These are phyloP conservation scores for Hiodon tergisus DNA, from an alignment of 2,113 vertebrate genomes.

Conservation along the genomic window DNA sequence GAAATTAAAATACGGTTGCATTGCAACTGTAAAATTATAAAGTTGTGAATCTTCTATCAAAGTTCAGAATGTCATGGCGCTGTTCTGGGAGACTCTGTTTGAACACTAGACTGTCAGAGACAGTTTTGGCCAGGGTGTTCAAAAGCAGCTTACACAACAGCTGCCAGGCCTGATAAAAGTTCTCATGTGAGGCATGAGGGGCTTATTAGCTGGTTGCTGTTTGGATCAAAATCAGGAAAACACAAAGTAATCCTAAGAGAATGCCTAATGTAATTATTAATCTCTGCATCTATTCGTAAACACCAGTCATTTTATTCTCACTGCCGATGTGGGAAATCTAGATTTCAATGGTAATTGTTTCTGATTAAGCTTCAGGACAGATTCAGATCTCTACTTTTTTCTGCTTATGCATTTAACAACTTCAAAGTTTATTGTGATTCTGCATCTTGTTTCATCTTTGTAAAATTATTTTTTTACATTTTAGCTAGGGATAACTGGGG, in stretches of 20 bases:
- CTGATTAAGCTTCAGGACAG: neutral
- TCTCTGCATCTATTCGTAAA: neutral
- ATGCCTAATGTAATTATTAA: neutral
- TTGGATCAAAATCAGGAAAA: neutral
- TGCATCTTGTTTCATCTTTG: too few relatives aligned
- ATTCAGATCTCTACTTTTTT: neutral
- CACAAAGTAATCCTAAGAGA: constrained; percentile 6
- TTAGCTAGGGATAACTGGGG: too few relatives aligned
- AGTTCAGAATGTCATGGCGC: neutral
- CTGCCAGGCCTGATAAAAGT: neutral
- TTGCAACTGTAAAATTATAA: too few relatives aligned
- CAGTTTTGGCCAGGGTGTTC: neutral
- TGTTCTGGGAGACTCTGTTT: too few relatives aligned
- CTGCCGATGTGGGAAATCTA: neutral
- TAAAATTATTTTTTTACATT: too few relatives aligned
- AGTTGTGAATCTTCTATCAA: neutral
- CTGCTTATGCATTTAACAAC: neutral
- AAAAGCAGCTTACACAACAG: constrained; percentile 17
- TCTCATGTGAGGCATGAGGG: neutral
- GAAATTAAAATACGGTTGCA: neutral
- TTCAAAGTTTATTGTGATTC: too few relatives aligned
- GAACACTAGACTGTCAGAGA: neutral
- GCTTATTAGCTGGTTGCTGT: constrained; percentile 1
- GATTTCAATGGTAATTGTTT: too few relatives aligned
- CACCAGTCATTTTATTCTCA: neutral